Evolutionary conservation across 2,113 vertebrate species (phyloP).

Genomic region (Labeo catla): DNA sequence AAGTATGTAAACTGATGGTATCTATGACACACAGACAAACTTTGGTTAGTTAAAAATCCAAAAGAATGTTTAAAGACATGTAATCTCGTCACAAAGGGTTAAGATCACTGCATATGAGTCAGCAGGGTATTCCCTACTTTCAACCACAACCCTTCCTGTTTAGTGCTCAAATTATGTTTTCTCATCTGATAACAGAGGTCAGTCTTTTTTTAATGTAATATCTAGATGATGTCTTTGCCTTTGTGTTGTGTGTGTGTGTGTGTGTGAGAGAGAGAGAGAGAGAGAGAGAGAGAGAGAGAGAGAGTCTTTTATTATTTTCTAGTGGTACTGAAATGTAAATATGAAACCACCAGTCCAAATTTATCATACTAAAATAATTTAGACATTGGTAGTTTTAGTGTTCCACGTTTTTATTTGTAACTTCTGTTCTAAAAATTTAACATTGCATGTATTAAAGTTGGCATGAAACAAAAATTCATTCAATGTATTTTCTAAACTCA

Average conservation of each 20-base stretch:
- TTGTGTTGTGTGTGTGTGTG: background rate
- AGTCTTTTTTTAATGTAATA: slow-evolving; percentile 27
- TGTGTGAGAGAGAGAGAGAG: too few relatives aligned
- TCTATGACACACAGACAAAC: background rate
- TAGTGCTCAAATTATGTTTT: background rate
- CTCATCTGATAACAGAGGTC: slow-evolving; percentile 1
- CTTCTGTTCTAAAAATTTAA: background rate
- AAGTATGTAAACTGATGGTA: background rate
- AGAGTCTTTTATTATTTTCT: background rate
- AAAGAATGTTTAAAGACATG: background rate
- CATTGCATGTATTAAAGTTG: background rate
- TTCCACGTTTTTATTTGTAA: background rate
- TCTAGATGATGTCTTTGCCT: background rate
- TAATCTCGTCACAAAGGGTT: background rate
- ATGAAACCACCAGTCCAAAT: background rate
- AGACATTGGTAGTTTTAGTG: background rate
- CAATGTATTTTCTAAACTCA: background rate
- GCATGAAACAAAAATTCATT: background rate
- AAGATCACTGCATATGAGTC: background rate
- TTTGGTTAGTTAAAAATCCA: background rate
- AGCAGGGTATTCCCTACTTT: slow-evolving; percentile 14
- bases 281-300: too few relatives aligned
- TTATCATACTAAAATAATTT: background rate
- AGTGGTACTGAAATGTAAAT: background rate
- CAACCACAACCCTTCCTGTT: background rate